These are phyloP conservation scores for Phyllotis vaccarum DNA, from an alignment of 2,797 vertebrate species.

Conservation along the genomic window DNA sequence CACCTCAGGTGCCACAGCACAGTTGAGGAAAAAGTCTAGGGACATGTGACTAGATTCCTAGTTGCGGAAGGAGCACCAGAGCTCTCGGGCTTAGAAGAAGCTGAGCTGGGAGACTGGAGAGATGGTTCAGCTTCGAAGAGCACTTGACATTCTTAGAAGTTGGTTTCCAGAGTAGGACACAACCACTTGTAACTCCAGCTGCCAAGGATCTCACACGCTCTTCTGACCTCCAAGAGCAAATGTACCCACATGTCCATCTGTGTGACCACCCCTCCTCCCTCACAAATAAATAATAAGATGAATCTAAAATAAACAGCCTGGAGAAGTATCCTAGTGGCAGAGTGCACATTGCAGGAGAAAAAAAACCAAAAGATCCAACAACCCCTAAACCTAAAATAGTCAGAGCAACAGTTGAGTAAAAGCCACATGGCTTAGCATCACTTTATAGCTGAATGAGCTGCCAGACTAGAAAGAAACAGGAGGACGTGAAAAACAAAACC, in stretches of 20 bases:
- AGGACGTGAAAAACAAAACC: background rate
- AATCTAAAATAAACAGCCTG: background rate
- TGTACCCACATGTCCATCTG: too few species aligned
- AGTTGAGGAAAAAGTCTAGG: background rate
- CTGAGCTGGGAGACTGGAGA: too few species aligned
- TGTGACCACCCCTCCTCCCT: background rate
- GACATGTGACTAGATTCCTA: background rate
- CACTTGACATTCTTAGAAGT: too few species aligned
- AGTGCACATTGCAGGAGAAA: background rate
- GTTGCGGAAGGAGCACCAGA: background rate
- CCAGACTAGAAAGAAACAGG: background rate
- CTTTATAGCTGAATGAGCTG: background rate
- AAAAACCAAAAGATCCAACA: background rate
- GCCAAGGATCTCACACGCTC: too few species aligned
- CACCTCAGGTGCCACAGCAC: accelerated
- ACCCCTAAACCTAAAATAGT: background rate
- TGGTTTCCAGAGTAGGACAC: background rate
- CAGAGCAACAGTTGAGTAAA: background rate
- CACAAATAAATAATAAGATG: background rate
- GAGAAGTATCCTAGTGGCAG: background rate
- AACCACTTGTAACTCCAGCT: too few species aligned
- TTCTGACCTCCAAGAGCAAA: background rate
- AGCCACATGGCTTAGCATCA: background rate
- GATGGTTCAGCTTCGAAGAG: too few species aligned
- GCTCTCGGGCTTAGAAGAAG: background rate